Evolutionary conservation across 2,797 vertebrate species (phyloP).

Genomic region (Chelon auratus): DNA sequence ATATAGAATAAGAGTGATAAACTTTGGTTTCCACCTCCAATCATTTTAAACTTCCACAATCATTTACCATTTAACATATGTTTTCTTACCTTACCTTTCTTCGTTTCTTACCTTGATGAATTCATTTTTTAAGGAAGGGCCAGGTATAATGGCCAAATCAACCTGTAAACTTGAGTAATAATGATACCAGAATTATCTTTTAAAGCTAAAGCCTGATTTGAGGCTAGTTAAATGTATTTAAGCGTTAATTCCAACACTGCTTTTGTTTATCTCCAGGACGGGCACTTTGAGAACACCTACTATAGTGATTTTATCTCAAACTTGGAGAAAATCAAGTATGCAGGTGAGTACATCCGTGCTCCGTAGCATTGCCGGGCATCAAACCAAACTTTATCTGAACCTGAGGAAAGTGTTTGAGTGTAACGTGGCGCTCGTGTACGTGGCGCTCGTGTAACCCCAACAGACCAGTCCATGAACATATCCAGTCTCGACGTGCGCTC

Average conservation of each 20-base stretch:
- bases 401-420: background rate
- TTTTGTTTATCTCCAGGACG: constrained; percentile 80
- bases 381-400: background rate
- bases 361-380: background rate
- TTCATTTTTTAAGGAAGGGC: too few relatives aligned
- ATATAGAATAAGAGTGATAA: too few relatives aligned
- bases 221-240: background rate
- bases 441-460: background rate
- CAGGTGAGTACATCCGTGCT: constrained; percentile 81
- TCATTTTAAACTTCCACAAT: too few relatives aligned
- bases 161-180: too few relatives aligned
- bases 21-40: too few relatives aligned
- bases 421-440: background rate
- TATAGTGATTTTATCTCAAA: constrained; percentile 90
- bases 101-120: too few relatives aligned
- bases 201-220: background rate
- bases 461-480: constrained; percentile 88
- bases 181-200: background rate
- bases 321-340: constrained; percentile 85
- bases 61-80: too few relatives aligned
- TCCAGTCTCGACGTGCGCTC: constrained; percentile 80
- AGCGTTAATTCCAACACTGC: background rate
- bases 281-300: constrained; percentile 91
- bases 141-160: too few relatives aligned
- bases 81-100: too few relatives aligned